A percentile compares a stretch with the other conserved stretches of the same genome.
Evolutionary conservation across 2,797 vertebrate species (phyloP).

Genomic region (Catharus ustulatus): DNA sequence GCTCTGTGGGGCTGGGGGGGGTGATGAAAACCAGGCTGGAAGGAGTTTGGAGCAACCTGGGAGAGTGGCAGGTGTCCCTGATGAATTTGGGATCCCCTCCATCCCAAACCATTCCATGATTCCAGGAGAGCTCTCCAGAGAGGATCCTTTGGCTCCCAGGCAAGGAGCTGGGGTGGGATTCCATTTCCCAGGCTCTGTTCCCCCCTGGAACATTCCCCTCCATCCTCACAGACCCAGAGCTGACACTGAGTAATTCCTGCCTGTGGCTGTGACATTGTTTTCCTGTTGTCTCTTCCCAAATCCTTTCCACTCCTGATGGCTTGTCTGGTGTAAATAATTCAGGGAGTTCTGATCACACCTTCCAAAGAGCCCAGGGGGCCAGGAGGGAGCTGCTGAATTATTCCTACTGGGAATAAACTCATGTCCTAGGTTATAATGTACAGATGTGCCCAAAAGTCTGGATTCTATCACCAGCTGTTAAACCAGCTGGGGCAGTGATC

Average conservation of each 20-base stretch:
- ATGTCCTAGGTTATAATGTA: too few species aligned
- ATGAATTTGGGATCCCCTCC: neutral
- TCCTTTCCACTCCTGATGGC: neutral
- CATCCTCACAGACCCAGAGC: accelerated
- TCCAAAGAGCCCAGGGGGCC: too few species aligned
- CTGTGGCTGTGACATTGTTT: accelerated
- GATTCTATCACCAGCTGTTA: too few species aligned
- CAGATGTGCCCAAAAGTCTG: too few species aligned
- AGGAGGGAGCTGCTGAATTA: neutral
- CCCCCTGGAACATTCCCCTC: neutral
- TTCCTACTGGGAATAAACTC: accelerated
- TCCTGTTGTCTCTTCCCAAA: accelerated
- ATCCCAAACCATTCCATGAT: neutral
- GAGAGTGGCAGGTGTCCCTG: neutral
- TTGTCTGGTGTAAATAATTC: neutral
- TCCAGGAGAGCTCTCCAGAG: neutral
- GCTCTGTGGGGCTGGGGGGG: neutral
- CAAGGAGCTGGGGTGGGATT: accelerated
- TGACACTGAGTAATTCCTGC: accelerated
- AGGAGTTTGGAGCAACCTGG: accelerated
- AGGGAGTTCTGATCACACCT: neutral
- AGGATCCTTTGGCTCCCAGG: neutral
- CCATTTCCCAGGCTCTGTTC: neutral
- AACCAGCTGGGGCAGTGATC: too few species aligned
- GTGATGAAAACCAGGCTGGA: neutral